Evolutionary conservation across 2,113 vertebrate species (phyloP).

Genomic region (Cavia porcellus): DNA sequence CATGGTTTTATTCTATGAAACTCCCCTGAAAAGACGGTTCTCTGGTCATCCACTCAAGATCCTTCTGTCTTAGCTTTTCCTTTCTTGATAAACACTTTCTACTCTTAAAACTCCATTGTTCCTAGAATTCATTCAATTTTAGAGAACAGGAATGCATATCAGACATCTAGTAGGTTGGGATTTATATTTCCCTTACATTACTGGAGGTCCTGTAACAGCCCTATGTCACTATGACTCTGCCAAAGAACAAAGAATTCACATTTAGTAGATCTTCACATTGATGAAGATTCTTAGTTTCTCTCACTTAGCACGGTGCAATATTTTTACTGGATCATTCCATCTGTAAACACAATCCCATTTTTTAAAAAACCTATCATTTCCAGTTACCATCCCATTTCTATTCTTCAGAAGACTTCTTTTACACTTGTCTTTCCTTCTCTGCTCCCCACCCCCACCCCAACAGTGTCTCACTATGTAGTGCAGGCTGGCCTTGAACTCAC

Average conservation of each 20-base stretch:
- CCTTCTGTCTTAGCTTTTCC: too few relatives aligned
- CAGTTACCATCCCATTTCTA: neutral
- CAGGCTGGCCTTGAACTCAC: neutral
- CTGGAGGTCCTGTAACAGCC: too few relatives aligned
- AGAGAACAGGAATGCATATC: too few relatives aligned
- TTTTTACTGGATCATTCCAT: neutral
- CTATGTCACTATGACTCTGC: neutral
- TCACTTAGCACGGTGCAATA: neutral
- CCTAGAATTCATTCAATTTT: too few relatives aligned
- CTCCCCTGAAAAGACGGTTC: neutral
- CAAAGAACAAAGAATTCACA: conserved; percentile 28
- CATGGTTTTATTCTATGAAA: neutral
- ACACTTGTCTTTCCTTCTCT: neutral
- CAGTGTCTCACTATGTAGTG: too few relatives aligned
- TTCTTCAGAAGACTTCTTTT: neutral
- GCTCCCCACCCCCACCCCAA: neutral
- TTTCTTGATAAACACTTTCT: too few relatives aligned
- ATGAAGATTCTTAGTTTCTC: neutral
- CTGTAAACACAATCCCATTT: conserved; percentile 6
- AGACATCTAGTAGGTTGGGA: too few relatives aligned
- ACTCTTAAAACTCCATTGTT: too few relatives aligned
- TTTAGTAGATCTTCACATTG: neutral
- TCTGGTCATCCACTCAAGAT: neutral
- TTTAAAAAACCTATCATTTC: neutral
- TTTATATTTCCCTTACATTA: too few relatives aligned